These are phyloP conservation scores for Orycteropus afer DNA, from an alignment of 2,113 vertebrate genomes.

Conservation along the genomic window DNA sequence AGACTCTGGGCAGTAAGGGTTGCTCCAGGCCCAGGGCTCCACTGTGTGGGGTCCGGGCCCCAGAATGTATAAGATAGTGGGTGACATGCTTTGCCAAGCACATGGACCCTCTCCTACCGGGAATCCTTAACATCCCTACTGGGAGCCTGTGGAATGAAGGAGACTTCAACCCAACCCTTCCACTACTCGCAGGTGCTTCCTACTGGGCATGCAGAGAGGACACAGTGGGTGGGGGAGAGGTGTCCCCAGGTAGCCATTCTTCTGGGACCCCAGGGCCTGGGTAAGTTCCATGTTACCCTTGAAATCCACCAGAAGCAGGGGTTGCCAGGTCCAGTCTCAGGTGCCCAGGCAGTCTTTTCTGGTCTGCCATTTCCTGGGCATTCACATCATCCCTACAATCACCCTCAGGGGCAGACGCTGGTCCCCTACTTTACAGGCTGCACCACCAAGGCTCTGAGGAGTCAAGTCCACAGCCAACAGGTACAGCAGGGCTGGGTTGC, in stretches of 20 bases:
- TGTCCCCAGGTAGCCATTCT: rapidly evolving
- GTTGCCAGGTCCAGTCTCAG: not conserved
- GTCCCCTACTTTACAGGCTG: rapidly evolving
- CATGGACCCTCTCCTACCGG: rapidly evolving
- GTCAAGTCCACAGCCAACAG: not conserved
- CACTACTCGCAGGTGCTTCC: rapidly evolving
- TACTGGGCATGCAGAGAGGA: rapidly evolving
- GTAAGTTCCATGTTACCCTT: rapidly evolving
- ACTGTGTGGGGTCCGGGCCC: rapidly evolving
- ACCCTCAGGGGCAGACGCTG: rapidly evolving
- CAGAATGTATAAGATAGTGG: not conserved
- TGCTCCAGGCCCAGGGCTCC: not conserved
- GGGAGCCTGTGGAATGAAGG: rapidly evolving
- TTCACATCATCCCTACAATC: rapidly evolving
- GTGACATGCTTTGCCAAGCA: rapidly evolving
- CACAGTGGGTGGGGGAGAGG: rapidly evolving
- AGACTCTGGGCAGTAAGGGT: not conserved
- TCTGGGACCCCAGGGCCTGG: not conserved
- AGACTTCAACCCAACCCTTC: rapidly evolving
- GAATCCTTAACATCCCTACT: rapidly evolving
- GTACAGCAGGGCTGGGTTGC: not conserved
- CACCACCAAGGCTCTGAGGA: rapidly evolving
- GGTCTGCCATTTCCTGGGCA: rapidly evolving
- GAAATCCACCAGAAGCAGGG: not conserved
- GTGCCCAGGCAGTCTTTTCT: not conserved